Conservation (phyloP, 1,140 invertebrate genomes). For the Nylanderia fulva region DNA sequence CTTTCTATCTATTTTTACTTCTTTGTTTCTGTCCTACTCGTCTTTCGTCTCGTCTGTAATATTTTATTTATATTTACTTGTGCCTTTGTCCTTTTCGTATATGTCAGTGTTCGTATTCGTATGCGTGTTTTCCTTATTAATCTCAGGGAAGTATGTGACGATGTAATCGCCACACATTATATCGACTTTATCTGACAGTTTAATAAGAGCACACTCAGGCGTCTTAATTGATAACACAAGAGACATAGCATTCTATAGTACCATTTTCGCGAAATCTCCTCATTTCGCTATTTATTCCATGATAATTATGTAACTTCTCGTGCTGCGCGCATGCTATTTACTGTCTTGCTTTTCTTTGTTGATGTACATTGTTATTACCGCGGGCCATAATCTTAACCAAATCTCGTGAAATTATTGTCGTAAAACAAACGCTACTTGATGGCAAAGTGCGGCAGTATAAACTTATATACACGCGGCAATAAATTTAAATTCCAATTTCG, state of each 20-base stretch:
- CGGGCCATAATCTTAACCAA: slow-evolving; percentile 64
- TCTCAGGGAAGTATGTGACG: too few relatives aligned
- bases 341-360: slow-evolving; percentile 20
- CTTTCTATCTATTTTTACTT: too few relatives aligned
- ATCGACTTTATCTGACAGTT: not conserved
- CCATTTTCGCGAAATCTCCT: slow-evolving; percentile 34
- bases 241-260: not conserved
- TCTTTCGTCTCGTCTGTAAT: too few relatives aligned
- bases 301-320: slow-evolving; percentile 46
- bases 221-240: slow-evolving; percentile 15
- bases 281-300: slow-evolving; percentile 35
- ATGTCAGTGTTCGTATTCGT: too few relatives aligned
- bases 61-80: too few relatives aligned
- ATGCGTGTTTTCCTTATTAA: too few relatives aligned
- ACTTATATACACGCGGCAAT: slow-evolving; percentile 64
- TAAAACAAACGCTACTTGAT: slow-evolving; percentile 63
- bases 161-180: too few relatives aligned
- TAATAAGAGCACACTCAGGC: not conserved
- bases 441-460: slow-evolving; percentile 46
- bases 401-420: slow-evolving; percentile 69
- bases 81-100: too few relatives aligned
- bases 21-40: too few relatives aligned
- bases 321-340: slow-evolving; percentile 22
- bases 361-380: slow-evolving; percentile 59
- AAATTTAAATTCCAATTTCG: slow-evolving; percentile 74